Base-by-base conservation (phyloP, 2,113 vertebrate genomes). In the Actenoides hombroni region DNA sequence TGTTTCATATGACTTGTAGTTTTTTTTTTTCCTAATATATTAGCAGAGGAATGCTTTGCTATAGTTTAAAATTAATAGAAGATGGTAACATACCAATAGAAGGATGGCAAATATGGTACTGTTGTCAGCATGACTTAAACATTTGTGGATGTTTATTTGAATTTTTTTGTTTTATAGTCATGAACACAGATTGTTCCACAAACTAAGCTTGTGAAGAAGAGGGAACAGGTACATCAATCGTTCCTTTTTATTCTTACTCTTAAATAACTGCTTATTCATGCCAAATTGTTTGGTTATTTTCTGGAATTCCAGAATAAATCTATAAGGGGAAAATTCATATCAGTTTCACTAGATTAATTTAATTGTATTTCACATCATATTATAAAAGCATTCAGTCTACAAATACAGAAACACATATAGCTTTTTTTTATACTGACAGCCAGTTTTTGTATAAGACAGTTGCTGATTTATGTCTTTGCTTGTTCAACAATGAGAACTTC, bases 401-500 rank as follows among this genome's bases (percentile, higher is more conserved):
- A 90, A 81, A 60, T 57, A 44, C 17, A 90, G 49, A 86, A 73
- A 56, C 3, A 16, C n/a, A 39, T 11, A 39, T 7, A 70, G 44
- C 10, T 77, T 83, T 61, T 31, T 74, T 92, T 88, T 63, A 37
- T 74, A 46, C 8, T 6, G 10, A 25, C 23, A 88, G 13, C 4
- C 18, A 64, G 23, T 49, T 75, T 88, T 95, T 78, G 9, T 64
- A 20, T 46, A 90, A 94, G 71, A 28, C 31, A n/a, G 9, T 69
- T 79, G 29, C 31, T 77, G 28, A 35, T 83, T 88, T 71, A 48
- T 7, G 8, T 56, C 53, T 95, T 77, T 91, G 39, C 42, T 84
- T 83, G 35, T 86, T 77, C 73, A 95, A 86, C 59, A 93, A 48
- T 57, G 78, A 75, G 39, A 90, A 75, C 75, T 90, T 92, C 60